Base-by-base conservation (phyloP, 1,140 invertebrate genomes). In the Sinella curviseta region DNA sequence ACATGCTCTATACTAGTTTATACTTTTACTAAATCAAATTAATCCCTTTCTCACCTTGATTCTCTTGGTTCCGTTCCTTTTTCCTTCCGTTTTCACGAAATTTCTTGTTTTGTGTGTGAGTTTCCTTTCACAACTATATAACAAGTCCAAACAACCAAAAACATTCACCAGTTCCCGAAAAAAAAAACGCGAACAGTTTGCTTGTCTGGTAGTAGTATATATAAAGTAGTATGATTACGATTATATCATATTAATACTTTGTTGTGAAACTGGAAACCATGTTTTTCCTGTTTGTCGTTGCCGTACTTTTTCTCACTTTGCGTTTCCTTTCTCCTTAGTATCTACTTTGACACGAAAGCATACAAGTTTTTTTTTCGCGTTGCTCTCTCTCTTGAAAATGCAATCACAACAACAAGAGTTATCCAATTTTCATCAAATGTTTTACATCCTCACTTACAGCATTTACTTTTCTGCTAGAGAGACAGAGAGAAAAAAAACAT, bases 21-120 rank as follows among this genome's bases (percentile, higher is more conserved):
- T n/a, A n/a, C n/a, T n/a, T n/a, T n/a, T n/a, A n/a, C n/a, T 33
- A 70, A 70, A 70, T 70, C 65, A 70, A 70, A 70, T 33, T 70
- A 70, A 70, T 70, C 65, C 65, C 65, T 33, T 70, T 30, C 65
- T 70, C 65, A 70, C 65, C 65, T 60, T 60, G 14, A 26, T n/a
- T 70, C n/a, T n/a, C n/a, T 70, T 70, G 12, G 39, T 31, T 70
- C 12, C 31, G 26, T 70, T 70, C 28, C 30, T 24, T 30, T 12
- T 70, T 70, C 28, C 26, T 70, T 70, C 31, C 28, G 65, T 60
- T 60, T 60, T 60, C 39, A 17, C 14, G 12, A 8, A 3, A 17
- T 60, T 60, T 24, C 55, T 60, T 24, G 55, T 60, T 60, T 60
- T 60, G 55, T 14, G 14, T 24, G n/a, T 60, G 39, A n/a, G n/a